Evolutionary conservation across 2,888 invertebrate genomes (phyloP), one percentile per base, ranked within the genome.

Genomic region (Cheilosia pagana): DNA sequence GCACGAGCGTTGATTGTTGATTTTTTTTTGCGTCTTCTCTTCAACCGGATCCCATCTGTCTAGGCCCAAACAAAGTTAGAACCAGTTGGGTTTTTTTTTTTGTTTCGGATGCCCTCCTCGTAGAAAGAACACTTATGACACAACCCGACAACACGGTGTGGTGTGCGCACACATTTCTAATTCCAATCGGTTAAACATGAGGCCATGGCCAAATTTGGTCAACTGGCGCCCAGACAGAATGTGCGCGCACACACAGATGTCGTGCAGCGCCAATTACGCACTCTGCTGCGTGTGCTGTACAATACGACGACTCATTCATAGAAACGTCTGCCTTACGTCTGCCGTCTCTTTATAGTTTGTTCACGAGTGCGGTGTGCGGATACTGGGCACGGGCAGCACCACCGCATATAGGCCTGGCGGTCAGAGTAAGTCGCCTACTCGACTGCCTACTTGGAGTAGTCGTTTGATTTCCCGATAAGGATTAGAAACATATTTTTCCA

Each of bases 141-240:
- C 62, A 53, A 25, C 23, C 57, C 59, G 43, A 60, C 48, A 19
- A 52, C 52, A 31, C 71, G 72, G 55, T 25, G 67, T 55, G 55
- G 72, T 55, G 55, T 23, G 59, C 35, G 59, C 35, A 16, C 45
- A 76, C 45, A 76, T 72, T 68, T 70, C 75, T 81, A 81, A 81
- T 75, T 75, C 70, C 57, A 63, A 50, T 68, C 62, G 43, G 67
- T 62, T 78, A 63, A 65, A 79, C 83, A 79, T 83, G 79, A 74
- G 63, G 28, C 55, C 23, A 62, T 74, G 50, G 83, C 81, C 85
- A 76, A 81, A 81, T 85, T 85, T 85, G 85, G 81, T 76, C 67
- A 75, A 21, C 85, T 85, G 85, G 85, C 85, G 79, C 83, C 83
- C 59, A 79, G 83, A 83, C 79, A 75, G 83, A 75, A 83, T 83